These are phyloP conservation scores for Craniophora ligustri DNA, from an alignment of 2,888 invertebrate genomes.

Conservation along the genomic window DNA sequence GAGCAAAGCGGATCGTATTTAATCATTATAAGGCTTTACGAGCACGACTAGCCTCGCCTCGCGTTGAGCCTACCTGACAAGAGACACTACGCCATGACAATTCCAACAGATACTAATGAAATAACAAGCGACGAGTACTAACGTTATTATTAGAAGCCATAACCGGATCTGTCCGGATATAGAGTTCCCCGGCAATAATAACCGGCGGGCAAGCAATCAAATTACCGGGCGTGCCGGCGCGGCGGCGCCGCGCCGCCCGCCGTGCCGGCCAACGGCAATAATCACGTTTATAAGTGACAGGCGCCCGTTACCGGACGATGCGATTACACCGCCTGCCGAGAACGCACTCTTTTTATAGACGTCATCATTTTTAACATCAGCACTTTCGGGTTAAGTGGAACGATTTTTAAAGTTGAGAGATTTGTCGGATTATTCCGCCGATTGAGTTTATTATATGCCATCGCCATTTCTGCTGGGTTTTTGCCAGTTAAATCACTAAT, in stretches of 20 bases:
- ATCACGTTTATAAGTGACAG: slow-evolving; percentile 66
- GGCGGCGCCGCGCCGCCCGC: too few species aligned
- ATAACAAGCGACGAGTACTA: slow-evolving; percentile 59
- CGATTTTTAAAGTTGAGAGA: slow-evolving; percentile 32
- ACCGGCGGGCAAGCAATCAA: slow-evolving; percentile 72
- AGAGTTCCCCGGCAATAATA: slow-evolving; percentile 71
- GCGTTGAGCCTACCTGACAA: slow-evolving; percentile 34
- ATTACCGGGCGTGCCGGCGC: slow-evolving; percentile 64
- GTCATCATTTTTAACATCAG: slow-evolving; percentile 58
- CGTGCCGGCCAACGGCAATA: slow-evolving; percentile 60
- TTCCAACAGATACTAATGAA: slow-evolving; percentile 57
- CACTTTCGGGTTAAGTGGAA: slow-evolving; percentile 43
- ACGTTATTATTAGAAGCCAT: slow-evolving; percentile 65
- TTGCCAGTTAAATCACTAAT: too few species aligned
- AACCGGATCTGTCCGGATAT: slow-evolving; percentile 73
- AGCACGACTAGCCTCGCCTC: slow-evolving; percentile 7
- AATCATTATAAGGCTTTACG: slow-evolving; percentile 19
- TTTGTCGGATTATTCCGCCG: slow-evolving; percentile 36
- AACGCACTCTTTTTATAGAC: slow-evolving; percentile 52
- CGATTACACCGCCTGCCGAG: slow-evolving; percentile 40
- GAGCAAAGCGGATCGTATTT: slow-evolving; percentile 20
- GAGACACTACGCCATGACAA: slow-evolving; percentile 15
- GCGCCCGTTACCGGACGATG: slow-evolving; percentile 40
- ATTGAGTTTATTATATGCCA: slow-evolving; percentile 28
- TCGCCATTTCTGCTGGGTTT: slow-evolving; percentile 16